phyloP scores from a whole-genome alignment of 2,797 vertebrate genomes.

The Ataeniobius toweri region DNA sequence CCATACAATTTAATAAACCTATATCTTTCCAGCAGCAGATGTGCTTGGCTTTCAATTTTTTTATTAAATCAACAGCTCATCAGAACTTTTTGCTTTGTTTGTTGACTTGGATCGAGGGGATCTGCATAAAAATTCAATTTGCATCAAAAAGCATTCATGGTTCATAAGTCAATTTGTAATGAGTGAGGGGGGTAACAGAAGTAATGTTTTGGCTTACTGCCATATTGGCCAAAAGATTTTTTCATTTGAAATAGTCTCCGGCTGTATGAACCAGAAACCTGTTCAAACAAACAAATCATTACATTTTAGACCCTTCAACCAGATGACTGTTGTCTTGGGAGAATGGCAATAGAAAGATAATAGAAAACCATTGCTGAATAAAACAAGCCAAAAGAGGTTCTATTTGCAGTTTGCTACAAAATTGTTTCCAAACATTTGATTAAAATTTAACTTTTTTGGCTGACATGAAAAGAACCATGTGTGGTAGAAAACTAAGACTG shows the following conservation, averaged over 20 bases:
- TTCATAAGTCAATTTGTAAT: constrained; percentile 33
- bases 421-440: background rate
- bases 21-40: constrained; percentile 63
- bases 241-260: background rate
- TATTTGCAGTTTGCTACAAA: background rate
- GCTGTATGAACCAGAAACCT: background rate
- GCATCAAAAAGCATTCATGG: constrained; percentile 46
- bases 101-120: constrained; percentile 62
- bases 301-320: background rate
- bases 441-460: background rate
- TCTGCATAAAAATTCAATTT: constrained; percentile 74
- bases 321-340: background rate
- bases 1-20: constrained; percentile 64
- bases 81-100: constrained; percentile 51
- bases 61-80: constrained; percentile 70
- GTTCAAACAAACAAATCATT: background rate
- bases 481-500: background rate
- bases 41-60: constrained; percentile 59
- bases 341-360: background rate
- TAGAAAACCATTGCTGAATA: background rate
- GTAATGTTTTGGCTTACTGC: background rate
- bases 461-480: background rate
- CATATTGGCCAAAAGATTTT: background rate
- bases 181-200: constrained; percentile 22
- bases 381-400: background rate